Evolutionary conservation across 2,888 invertebrate species (phyloP).

Genomic region (Girardia tigrina): DNA sequence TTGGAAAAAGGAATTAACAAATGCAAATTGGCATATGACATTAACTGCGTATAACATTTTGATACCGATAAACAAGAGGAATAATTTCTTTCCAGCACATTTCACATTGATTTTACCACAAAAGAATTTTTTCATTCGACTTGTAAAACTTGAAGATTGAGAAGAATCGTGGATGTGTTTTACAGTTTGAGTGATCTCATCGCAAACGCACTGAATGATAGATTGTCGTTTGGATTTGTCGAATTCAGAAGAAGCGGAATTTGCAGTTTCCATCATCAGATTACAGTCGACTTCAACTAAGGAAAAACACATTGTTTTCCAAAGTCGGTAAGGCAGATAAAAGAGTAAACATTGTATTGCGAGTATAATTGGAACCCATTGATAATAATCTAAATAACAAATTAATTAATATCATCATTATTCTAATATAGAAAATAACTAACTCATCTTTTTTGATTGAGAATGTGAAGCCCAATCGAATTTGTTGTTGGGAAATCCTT

Average conservation of each 20-base stretch:
- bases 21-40: neutral
- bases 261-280: neutral
- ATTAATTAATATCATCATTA: no score
- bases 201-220: neutral
- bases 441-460: neutral
- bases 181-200: neutral
- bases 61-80: neutral
- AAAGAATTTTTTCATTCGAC: neutral
- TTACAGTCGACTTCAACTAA: neutral
- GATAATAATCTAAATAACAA: neutral
- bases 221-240: neutral
- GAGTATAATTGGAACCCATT: neutral
- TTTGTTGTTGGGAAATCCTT: neutral
- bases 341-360: neutral
- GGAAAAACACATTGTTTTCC: neutral
- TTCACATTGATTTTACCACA: neutral
- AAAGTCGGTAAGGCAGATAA: neutral
- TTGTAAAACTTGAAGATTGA: no score
- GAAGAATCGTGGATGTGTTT: neutral
- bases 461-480: neutral
- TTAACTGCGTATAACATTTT: neutral
- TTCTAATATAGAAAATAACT: no score
- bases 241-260: neutral
- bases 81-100: neutral
- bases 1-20: neutral